Conservation (phyloP, 1,140 invertebrate species). For the Macrobrachium rosenbergii region DNA sequence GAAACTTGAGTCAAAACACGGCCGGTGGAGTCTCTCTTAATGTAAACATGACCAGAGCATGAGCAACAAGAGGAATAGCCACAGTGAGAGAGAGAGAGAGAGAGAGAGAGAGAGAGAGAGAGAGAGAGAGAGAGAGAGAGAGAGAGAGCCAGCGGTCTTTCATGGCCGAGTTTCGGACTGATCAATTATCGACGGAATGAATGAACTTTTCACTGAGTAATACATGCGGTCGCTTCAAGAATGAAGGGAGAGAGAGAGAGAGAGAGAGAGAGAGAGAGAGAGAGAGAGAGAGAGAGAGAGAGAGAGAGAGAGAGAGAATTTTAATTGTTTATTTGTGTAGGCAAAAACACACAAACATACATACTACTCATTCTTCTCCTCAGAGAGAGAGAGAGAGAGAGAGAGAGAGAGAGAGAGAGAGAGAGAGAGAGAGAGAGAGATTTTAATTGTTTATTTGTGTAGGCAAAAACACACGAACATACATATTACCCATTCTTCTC, state of each 20-base stretch:
- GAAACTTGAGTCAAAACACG: not conserved
- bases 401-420: conserved; percentile 32
- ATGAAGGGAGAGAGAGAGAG: conserved; percentile 23
- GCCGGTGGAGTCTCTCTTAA: not conserved
- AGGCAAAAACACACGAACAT: no score
- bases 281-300: conserved; percentile 23
- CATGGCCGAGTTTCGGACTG: not conserved
- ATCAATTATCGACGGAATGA: conserved; percentile 1
- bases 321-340: no score
- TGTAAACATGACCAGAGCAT: not conserved
- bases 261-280: conserved; percentile 30
- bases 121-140: not conserved
- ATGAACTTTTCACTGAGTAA: not conserved
- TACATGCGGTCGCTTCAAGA: not conserved
- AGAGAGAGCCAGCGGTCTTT: not conserved
- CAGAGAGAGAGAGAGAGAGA: conserved; percentile 32
- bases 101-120: not conserved
- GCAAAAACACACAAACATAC: no score
- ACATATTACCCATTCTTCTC: no score
- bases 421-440: not conserved
- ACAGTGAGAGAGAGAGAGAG: not conserved
- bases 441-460: no score
- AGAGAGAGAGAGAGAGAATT: no score
- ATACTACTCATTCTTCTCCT: no score
- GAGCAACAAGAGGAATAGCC: not conserved